Evolutionary conservation across 1,140 invertebrate genomes (phyloP).

Genomic region (Vanessa atalanta): DNA sequence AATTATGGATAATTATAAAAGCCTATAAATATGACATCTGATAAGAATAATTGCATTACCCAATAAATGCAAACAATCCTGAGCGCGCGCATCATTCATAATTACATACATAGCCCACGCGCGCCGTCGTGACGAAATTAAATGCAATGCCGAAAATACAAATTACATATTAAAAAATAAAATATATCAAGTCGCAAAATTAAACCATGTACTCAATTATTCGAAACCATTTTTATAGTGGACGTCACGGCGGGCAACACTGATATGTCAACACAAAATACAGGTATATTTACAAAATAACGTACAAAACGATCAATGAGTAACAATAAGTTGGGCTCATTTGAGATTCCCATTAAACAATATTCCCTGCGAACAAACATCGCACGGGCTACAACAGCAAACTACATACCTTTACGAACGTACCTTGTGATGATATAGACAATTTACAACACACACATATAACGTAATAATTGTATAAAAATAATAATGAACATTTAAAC

Average conservation of each 20-base stretch:
- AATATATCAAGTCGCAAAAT: neutral
- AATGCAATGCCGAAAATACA: constrained; percentile 6
- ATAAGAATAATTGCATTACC: neutral
- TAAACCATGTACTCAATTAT: neutral
- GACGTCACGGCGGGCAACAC: constrained; percentile 30
- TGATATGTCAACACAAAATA: constrained; percentile 59
- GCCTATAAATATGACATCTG: neutral
- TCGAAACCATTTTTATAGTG: neutral
- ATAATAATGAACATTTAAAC: constrained; percentile 42
- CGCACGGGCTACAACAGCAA: constrained; percentile 24
- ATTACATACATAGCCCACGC: neutral
- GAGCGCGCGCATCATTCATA: constrained; percentile 8
- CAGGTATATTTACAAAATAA: constrained; percentile 54
- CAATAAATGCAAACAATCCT: constrained; percentile 10
- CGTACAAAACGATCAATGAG: constrained; percentile 50
- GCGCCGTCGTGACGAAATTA: neutral
- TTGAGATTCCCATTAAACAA: constrained; percentile 46
- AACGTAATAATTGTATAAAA: constrained; percentile 22
- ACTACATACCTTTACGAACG: constrained; percentile 5
- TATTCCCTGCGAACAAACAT: constrained; percentile 31
- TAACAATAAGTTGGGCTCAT: constrained; percentile 44
- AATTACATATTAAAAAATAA: neutral
- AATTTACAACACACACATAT: constrained; percentile 19
- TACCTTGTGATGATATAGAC: constrained; percentile 28
- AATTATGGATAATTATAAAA: neutral